These are phyloP conservation scores for Zhengitettix transpicula DNA, from an alignment of 2,888 invertebrate genomes.

Conservation along the genomic window DNA sequence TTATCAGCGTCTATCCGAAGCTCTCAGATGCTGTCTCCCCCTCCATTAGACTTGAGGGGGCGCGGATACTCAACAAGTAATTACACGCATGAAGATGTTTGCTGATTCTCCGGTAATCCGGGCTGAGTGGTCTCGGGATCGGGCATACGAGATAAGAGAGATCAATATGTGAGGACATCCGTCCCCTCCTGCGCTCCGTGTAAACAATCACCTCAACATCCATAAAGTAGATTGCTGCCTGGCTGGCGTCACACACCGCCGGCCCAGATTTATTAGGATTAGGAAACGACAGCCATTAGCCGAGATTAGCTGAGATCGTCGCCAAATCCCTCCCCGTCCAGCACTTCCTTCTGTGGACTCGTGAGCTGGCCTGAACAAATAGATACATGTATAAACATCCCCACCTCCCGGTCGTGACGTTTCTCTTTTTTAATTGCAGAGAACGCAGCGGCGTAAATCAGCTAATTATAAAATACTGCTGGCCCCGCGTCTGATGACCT, in stretches of 20 bases:
- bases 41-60: neutral
- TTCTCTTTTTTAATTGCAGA: too few relatives aligned
- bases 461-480: too few relatives aligned
- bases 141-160: neutral
- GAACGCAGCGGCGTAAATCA: too few relatives aligned
- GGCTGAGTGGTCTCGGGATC: neutral
- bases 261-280: conserved; percentile 3
- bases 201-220: conserved; percentile 1
- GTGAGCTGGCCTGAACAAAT: too few relatives aligned
- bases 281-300: conserved; percentile 2
- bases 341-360: too few relatives aligned
- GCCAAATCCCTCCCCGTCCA: neutral
- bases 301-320: neutral
- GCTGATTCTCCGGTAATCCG: neutral
- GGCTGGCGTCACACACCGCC: neutral
- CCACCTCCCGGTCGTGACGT: too few relatives aligned
- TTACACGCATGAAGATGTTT: neutral
- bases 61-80: neutral
- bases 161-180: neutral
- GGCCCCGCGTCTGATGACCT: too few relatives aligned
- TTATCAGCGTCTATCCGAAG: too few relatives aligned
- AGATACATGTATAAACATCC: too few relatives aligned
- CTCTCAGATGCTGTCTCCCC: too few relatives aligned
- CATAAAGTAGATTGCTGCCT: conserved; percentile 1
- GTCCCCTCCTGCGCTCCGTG: neutral